These are phyloP conservation scores for Vulpes lagopus DNA, from an alignment of 2,113 vertebrate genomes.

Conservation along the genomic window DNA sequence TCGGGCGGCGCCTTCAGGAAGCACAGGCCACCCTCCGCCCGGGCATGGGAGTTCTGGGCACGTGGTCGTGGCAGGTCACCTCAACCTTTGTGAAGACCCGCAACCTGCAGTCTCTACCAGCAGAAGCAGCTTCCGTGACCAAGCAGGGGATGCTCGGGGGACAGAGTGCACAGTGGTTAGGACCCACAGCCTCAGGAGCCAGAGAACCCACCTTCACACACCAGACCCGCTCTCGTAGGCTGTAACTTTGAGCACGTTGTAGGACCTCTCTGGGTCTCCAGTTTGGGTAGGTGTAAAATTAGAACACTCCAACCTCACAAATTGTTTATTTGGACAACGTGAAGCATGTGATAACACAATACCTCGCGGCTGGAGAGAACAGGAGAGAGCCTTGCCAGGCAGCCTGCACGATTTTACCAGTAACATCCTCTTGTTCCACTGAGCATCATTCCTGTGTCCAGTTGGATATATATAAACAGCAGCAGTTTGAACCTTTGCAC, in stretches of 20 bases:
- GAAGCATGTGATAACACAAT: background rate
- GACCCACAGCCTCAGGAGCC: background rate
- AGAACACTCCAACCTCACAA: background rate
- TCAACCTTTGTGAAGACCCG: background rate
- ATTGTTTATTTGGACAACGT: conserved; percentile 1
- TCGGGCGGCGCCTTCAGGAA: background rate
- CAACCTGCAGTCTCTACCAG: background rate
- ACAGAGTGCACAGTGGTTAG: background rate
- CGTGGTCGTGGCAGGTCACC: conserved; percentile 55
- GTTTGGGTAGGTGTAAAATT: background rate
- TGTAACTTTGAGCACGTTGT: background rate
- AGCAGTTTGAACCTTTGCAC: background rate
- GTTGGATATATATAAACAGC: background rate
- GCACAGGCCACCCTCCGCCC: background rate
- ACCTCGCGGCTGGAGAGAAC: background rate
- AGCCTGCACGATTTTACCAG: background rate
- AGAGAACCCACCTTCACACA: background rate
- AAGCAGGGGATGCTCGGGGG: background rate
- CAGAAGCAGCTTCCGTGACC: conserved; percentile 37
- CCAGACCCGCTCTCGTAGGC: no score
- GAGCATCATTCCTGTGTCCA: background rate
- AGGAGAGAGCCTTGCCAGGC: background rate
- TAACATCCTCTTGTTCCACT: background rate
- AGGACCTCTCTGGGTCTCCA: background rate
- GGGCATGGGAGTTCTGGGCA: background rate